These are phyloP conservation scores for Leucophenga maculata DNA, from an alignment of 2,888 invertebrate genomes.

Conservation along the genomic window DNA sequence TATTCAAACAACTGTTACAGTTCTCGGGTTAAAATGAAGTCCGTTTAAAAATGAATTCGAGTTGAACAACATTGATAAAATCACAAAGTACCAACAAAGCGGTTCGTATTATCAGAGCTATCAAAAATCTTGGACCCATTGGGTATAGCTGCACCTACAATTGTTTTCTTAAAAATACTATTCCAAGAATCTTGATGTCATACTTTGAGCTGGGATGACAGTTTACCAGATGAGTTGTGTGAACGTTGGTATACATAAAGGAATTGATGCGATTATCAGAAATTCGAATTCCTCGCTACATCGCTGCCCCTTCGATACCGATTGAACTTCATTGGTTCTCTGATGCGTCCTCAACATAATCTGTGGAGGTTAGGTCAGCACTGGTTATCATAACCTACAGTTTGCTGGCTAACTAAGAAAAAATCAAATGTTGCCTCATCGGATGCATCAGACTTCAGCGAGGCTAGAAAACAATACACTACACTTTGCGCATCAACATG, in stretches of 20 bases:
- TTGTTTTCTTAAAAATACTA: constrained; percentile 35
- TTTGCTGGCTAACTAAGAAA: too few species aligned
- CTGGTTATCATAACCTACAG: constrained; percentile 19
- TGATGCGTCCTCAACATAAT: constrained; percentile 9
- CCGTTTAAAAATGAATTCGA: constrained; percentile 22
- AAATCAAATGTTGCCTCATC: too few species aligned
- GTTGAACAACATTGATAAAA: constrained; percentile 32
- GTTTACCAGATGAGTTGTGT: constrained; percentile 25
- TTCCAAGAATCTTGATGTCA: constrained; percentile 40
- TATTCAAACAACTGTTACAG: constrained; percentile 25
- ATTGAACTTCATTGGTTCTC: too few species aligned
- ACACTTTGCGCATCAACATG: too few species aligned
- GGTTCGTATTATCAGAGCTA: constrained; percentile 32
- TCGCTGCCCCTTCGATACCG: background rate
- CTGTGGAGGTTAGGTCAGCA: constrained; percentile 43
- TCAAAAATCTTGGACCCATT: constrained; percentile 37
- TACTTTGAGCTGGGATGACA: constrained; percentile 39
- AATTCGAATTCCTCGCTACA: constrained; percentile 24
- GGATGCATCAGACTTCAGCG: too few species aligned
- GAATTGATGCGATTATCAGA: constrained; percentile 19
- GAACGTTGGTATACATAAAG: constrained; percentile 11
- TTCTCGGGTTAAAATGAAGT: constrained; percentile 39
- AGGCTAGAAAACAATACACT: too few species aligned
- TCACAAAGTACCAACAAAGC: constrained; percentile 24
- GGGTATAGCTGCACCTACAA: constrained; percentile 35